Evolutionary conservation across 2,113 vertebrate species (phyloP), one percentile per base, ranked within the genome.

Genomic region (Theristicus caerulescens): DNA sequence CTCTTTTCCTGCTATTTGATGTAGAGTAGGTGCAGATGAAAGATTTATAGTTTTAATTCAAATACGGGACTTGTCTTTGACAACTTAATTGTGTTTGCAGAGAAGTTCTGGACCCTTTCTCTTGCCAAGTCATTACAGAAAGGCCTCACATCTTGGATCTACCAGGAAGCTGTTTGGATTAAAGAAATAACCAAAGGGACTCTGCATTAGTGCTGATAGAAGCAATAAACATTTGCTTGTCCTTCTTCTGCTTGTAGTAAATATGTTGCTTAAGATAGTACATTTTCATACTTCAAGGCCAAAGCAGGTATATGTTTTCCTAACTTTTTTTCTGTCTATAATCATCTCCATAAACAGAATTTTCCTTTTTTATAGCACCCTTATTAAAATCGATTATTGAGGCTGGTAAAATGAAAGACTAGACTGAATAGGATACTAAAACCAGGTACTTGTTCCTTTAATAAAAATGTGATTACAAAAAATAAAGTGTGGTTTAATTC

Each of bases 81-180:
- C 90, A 96, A 92, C 42, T 94, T 97, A 95, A 94, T 90, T 95
- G 85, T 95, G 93, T 96, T 97, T 97, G 86, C 69, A 97, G 89
- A 96, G 95, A 97, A 95, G 66, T 85, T 94, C 92, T 94, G 94
- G 89, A 90, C 71, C 74, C 72, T 91, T 96, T 95, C 79, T 91
- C 57, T 93, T 96, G 91, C 86, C 90, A 91, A 96, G 52, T 86
- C 66, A 57, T 90, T 77, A 70, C 19, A 71, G 76, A 91, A 96
- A 92, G 70, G 78, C 82, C 88, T 96, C 77, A 81, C 87, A 84
- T 93, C 77, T 95, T 91, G 34, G 64, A 79, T 93, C 79, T 93
- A 96, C 86, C 72, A 93, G 86, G 70, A 96, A 94, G 55, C 58
- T 92, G 93, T 85, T 85, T 54, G 83, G 67, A 92, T 95, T 96